Evolutionary conservation across 1,140 invertebrate species (phyloP), one percentile per base, ranked within the genome.

Genomic region (Aphelenchoides avenae): DNA sequence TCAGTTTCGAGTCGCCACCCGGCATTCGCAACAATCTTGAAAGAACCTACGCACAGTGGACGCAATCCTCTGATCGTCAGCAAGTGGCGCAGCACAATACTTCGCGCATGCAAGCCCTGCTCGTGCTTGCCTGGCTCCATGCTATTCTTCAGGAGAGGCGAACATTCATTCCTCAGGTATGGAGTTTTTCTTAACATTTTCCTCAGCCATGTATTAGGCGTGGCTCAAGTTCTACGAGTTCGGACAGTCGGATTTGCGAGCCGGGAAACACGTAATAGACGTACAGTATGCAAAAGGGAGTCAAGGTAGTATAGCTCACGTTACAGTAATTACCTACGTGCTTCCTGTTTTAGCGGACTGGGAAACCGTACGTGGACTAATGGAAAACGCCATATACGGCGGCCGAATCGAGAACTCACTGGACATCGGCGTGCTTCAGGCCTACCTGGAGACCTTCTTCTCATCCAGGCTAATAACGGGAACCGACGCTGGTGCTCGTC

Each of bases 221-320:
- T 90, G 88, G 88, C 86, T 84, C 0, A 88, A 87, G 75, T 87
- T 85, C 74, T 94, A 94, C 77, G 89, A 93, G 70, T 93, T 92
- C 79, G 88, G 85, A 33, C 84, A 87, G 61, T 83, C 86, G 1
- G 91, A 94, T 79, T 78, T 93, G 0, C 82, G 85, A 51, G 86
- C 87, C 3, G 87, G 86, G 1, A 80, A 30, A 46, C 39, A 49
- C 29, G 24, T 40, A 18, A 6, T 52, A 13, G 54, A 69, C 13
- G 50, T 82, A 65, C 55, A 64, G 1, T 75, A 79, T 66, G 74
- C 80, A 53, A 60, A 63, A 52, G 27, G 44, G 15, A 9, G 26
- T 34, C 20, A 15, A 50, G n/a, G 42, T 51, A 20, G 33, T 42
- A 31, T 26, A 42, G 34, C 29, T 18, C 41, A 34, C 52, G 27